Evolutionary conservation across 2,888 invertebrate species (phyloP), one percentile per base, ranked within the genome.

Genomic region (Pristionchus exspectatus): DNA sequence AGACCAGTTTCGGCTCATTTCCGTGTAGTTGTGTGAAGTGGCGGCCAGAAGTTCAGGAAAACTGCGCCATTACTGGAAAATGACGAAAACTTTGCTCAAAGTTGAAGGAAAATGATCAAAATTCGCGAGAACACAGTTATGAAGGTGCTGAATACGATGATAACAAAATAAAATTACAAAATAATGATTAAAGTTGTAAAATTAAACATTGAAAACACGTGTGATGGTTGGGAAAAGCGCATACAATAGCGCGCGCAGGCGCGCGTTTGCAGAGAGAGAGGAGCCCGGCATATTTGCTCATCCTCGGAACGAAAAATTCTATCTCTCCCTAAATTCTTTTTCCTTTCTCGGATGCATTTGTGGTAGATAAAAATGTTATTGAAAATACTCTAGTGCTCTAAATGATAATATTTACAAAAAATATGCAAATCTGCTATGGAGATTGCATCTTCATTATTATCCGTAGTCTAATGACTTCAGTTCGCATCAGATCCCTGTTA

Each of bases 1-100:
- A 30, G 85, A 74, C 90, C 90, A 90, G 27, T 69, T 90, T 24
- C 83, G 54, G 59, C 30, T 90, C 81, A 90, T 74, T 90, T 84
- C 33, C 54, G 44, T 24, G 59, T 38, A 83, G 50, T 72, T 72
- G 33, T 21, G 16, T 69, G 38, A 44, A 86, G n/a, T 24, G 50
- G 9, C 44, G 66, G 33, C 44, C 66, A 66, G 66, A 38, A 38
- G 44, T 18, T 59, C 66, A 86, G 21, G n/a, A 86, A 38, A 66
- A 50, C n/a, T 27, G 38, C n/a, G 63, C 33, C 59, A 86, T 66
- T 30, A n/a, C 63, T 66, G 44, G n/a, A 86, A 66, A n/a, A 50
- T 16, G 18, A 24, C 30, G 33, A 84, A 63, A 90, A 77, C 63
- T 74, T 21, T 33, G 84, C 56, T 4, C 44, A 69, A 30, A 72